Base-by-base conservation (phyloP, 2,888 invertebrate genomes). In the Seladonia tumulorum region DNA sequence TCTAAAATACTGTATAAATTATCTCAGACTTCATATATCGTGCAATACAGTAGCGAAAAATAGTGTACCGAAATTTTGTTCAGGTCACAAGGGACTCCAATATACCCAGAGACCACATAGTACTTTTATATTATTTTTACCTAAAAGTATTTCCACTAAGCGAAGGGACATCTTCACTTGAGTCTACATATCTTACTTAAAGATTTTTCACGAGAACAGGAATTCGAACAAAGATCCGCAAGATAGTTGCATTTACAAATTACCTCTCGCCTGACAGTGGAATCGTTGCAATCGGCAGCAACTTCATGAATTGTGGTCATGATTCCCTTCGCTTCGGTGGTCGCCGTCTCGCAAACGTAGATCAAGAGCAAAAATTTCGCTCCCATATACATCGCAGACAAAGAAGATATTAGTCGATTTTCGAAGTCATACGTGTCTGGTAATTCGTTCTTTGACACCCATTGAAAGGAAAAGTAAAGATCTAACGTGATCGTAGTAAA, bases 331-430 rank as follows among this genome's bases (percentile, higher is more conserved):
- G 60, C 25, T 5, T 25, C 10, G 4, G 25, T 60, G 25, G 25
- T 25, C 1, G 60, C 5, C 5, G 60, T 60, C 60, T 60, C 60
- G 60, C 60, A 60, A 4, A 25, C 25, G 25, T 25, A 60, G 5
- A 60, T 60, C 12, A 14, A 25, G 25, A 14, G 4, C 25, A 25
- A 0, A 1, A n/a, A 60, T 12, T 60, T 60, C 5, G 5, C 1
- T 10, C 1, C 12, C 25, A 5, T 5, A 25, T 12, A 60, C 1
- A 12, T 25, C 0, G 5, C 1, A 1, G 5, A 25, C 5, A n/a
- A 0, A 5, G 25, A 25, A 5, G n/a, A 14, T 5, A 60, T 0
- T 1, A 25, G 4, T 3, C 12, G 60, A 0, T 7, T 14, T 2
- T 0, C 22, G 7, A 22, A 22, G 2, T 49, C 7, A 22, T 18